Percentiles rank a stretch among this genome's conserved stretches.
Evolutionary conservation across 2,797 vertebrate species (phyloP).

Genomic region (Novumbra hubbsi): DNA sequence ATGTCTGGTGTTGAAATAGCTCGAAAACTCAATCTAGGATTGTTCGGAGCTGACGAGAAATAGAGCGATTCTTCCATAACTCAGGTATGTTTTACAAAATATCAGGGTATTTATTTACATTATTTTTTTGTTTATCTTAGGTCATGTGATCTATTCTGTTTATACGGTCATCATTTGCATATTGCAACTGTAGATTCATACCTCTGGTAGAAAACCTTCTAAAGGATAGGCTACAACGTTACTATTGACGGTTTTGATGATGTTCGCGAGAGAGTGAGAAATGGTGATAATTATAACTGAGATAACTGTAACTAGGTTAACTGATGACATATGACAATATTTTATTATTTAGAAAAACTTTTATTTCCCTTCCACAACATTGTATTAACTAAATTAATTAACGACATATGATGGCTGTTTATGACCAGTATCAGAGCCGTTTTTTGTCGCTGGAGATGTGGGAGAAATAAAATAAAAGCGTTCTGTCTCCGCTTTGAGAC

Average conservation of each 20-base stretch:
- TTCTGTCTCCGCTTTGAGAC: not conserved
- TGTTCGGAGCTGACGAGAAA: constrained; percentile 9
- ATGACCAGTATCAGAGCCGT: too few species aligned
- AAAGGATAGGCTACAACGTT: not conserved
- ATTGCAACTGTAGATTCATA: not conserved
- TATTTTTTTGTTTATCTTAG: not conserved
- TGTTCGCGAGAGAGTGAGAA: too few species aligned
- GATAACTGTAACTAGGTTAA: not conserved
- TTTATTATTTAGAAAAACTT: not conserved
- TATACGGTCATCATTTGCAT: not conserved
- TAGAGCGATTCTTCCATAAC: not conserved
- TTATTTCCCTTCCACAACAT: not conserved
- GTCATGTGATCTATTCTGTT: not conserved
- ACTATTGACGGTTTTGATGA: not conserved
- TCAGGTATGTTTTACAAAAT: constrained; percentile 34
- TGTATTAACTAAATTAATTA: not conserved
- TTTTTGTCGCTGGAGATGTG: not conserved
- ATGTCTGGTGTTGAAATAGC: constrained; percentile 13
- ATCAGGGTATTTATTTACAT: not conserved
- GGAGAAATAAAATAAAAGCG: not conserved
- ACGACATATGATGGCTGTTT: too few species aligned
- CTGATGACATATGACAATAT: not conserved
- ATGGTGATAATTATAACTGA: not conserved
- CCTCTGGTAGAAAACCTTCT: not conserved
- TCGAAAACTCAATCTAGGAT: constrained; percentile 26